These are phyloP conservation scores for Paralichthys olivaceus DNA, from an alignment of 2,113 vertebrate species.

Conservation along the genomic window DNA sequence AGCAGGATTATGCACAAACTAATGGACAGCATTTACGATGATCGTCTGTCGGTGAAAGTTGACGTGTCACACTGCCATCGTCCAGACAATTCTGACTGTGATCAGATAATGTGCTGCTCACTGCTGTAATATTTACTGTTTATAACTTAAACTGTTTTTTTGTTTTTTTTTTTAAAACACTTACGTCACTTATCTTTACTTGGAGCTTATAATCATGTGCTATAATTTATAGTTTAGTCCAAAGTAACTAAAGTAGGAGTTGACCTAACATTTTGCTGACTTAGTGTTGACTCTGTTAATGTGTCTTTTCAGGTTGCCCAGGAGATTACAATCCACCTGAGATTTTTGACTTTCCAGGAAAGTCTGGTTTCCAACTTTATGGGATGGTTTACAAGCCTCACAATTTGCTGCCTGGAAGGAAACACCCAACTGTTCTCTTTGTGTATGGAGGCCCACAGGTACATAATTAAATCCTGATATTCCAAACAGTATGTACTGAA, in stretches of 20 bases:
- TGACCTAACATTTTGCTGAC: too few species aligned
- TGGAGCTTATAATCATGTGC: too few species aligned
- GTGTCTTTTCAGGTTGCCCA: constrained; percentile 88
- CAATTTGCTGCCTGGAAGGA: constrained; percentile 89
- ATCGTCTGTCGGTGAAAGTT: constrained; percentile 36
- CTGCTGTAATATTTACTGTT: too few species aligned
- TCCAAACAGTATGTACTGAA: background rate
- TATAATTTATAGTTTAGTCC: too few species aligned
- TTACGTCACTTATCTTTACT: background rate
- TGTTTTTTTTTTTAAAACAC: too few species aligned
- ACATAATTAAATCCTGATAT: background rate
- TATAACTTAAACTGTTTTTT: too few species aligned
- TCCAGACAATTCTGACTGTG: constrained; percentile 30
- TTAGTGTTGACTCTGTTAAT: background rate
- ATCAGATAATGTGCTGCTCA: constrained; percentile 28
- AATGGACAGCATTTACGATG: too few species aligned
- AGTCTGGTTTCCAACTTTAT: constrained; percentile 90
- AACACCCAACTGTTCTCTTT: constrained; percentile 95
- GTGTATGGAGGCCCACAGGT: constrained; percentile 98
- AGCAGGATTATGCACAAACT: too few species aligned
- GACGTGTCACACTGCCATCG: constrained; percentile 11
- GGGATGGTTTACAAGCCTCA: constrained; percentile 98
- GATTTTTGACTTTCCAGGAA: constrained; percentile 93
- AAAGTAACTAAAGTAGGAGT: too few species aligned
- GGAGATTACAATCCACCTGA: constrained; percentile 94